Evolutionary conservation across 2,113 vertebrate species (phyloP).

Genomic region (Alosa alosa): DNA sequence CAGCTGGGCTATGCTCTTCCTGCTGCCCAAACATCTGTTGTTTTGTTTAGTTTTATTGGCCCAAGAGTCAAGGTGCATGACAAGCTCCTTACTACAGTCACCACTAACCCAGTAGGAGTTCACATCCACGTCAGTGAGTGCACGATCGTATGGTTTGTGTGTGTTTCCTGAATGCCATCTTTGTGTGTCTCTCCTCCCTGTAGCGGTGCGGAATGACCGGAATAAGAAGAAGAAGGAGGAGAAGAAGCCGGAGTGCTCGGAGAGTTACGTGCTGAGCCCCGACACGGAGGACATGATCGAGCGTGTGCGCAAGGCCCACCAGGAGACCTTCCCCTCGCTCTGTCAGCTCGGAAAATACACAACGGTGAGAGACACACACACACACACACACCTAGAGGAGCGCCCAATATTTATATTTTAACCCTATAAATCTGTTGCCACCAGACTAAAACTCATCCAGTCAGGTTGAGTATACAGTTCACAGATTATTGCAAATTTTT

Average conservation of each 20-base stretch:
- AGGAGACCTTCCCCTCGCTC: conserved; percentile 88
- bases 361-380: conserved; percentile 56
- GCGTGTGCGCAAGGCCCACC: conserved; percentile 86
- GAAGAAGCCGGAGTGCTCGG: conserved; percentile 57
- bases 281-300: conserved; percentile 92
- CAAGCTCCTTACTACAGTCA: not conserved
- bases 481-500: no score
- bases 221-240: conserved; percentile 74
- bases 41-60: no score
- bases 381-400: not conserved
- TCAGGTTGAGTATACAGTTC: not conserved
- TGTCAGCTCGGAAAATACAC: conserved; percentile 74
- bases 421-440: not conserved
- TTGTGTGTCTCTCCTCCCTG: not conserved
- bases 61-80: no score
- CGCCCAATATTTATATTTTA: not conserved
- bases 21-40: no score
- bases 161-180: not conserved
- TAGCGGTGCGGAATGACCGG: conserved; percentile 72
- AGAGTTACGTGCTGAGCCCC: conserved; percentile 82
- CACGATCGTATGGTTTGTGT: not conserved
- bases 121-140: no score
- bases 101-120: not conserved
- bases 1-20: no score
- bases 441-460: not conserved